Evolutionary conservation across 2,797 vertebrate genomes (phyloP), one percentile per base, ranked within the genome.

Genomic region (Sardinella longiceps): DNA sequence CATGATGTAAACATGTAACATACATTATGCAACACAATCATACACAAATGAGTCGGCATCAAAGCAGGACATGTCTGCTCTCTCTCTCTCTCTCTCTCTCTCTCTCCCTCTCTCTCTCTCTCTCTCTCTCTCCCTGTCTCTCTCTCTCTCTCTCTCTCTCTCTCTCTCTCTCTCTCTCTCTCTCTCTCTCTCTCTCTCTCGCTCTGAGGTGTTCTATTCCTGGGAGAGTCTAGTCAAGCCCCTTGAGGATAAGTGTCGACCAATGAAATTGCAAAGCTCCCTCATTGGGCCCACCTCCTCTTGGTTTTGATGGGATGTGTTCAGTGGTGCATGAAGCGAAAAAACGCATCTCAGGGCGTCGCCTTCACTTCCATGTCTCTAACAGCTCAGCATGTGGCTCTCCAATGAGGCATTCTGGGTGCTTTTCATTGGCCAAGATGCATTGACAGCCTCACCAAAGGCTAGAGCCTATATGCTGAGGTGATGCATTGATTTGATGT

Each of bases 11-110:
- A 43, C 33, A 43, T 23, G 23, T 23, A 43, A 23, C 15, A 33
- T 77, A 23, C 15, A 33, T 77, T 77, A 77, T 77, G 70, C 70
- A 77, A 39, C 18, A 14, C 18, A 39, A 77, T 77, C 70, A 39
- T 6, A 70, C 30, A 18, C 28, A 70, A 37, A 15, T 77, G 70
- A 39, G 70, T 77, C 28, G 37, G 37, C 37, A 77, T 23, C 5
- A 18, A 77, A 77, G 33, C 33, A 77, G 70, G 15, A 33, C 37
- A 20, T 11, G 82, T 39, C 25, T 66, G 56, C 0, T 43, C 25
- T 58, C 56, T 48, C 46, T 48, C 46, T 48, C 0, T 48, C 45
- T 45, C 45, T 45, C 9, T 45, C 45, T 45, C 45, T 45, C n/a
- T n/a, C n/a, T n/a, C n/a, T n/a, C n/a, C n/a, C n/a, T n/a, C n/a